Evolutionary conservation across 1,140 invertebrate species (phyloP), one percentile per base, ranked within the genome.

Genomic region (Diabrotica undecimpunctata): DNA sequence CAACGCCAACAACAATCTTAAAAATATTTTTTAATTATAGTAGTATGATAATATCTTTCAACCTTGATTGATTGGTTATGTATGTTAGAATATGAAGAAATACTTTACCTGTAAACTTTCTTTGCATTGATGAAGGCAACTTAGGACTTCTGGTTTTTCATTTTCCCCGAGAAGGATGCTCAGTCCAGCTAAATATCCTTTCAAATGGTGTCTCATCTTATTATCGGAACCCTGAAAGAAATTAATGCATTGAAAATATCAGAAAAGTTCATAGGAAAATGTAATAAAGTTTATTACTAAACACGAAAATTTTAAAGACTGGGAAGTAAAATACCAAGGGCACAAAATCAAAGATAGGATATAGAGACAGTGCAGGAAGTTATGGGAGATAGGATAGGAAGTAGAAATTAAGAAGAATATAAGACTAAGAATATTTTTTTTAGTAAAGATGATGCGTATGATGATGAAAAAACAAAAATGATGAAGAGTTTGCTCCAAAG

Each of bases 171-270:
- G 83, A n/a, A 95, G 80, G 6, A 96, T 84, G 5, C 90, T 91
- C 52, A 96, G 82, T 2, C 94, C 94, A 50, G 94, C 93, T 67
- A 97, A 80, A 77, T 93, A 94, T 1, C 95, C 94, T 51, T 87
- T 87, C 81, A 96, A 88, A 78, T 93, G 88, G 76, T 96, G 93
- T 75, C 90, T 90, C 85, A 95, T 94, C 77, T 90, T 89, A 71
- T 88, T 88, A 70, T 94, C 91, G 10, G 91, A 92, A 54, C 90
- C 90, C 89, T 72, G 50, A 46, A 46, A 10, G 3, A 46, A 46
- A 46, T 46, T 46, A 10, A 10, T 46, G 3, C 25, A 25, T 25
- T 25, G 25, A 25, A 25, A 2, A 25, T 4, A 25, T 25, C 25
- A 25, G 25, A 25, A 25, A 25, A 25, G 25, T 2, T 25, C 25